phyloP scores from a whole-genome alignment of 2,888 invertebrate species.

The Acleris cristana region DNA sequence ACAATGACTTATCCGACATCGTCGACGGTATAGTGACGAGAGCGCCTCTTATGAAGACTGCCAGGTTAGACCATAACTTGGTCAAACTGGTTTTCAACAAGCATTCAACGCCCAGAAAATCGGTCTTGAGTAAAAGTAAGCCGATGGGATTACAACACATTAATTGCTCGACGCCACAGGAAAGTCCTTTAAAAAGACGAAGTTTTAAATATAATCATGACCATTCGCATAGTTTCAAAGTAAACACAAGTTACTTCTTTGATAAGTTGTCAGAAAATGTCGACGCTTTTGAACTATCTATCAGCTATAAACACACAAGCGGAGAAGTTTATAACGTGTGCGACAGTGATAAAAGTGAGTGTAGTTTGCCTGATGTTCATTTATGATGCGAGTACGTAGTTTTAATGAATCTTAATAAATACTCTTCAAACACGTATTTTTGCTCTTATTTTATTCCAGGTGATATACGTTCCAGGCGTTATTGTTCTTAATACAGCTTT shows the following conservation, averaged over 20 bases:
- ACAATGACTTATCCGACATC: slow-evolving; percentile 67
- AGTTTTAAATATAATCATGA: slow-evolving; percentile 46
- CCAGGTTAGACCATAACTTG: slow-evolving; percentile 64
- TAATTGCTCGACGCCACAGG: slow-evolving; percentile 71
- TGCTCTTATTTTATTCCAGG: slow-evolving; percentile 9
- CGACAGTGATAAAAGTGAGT: slow-evolving; percentile 57
- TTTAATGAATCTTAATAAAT: background rate
- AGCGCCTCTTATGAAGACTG: slow-evolving; percentile 57
- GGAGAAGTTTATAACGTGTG: slow-evolving; percentile 39
- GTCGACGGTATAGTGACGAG: slow-evolving; percentile 68
- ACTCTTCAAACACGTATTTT: background rate
- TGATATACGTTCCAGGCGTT: too few species aligned
- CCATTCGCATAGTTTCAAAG: slow-evolving; percentile 51
- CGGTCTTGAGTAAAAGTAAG: slow-evolving; percentile 49
- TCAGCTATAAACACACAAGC: slow-evolving; percentile 69
- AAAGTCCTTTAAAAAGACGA: slow-evolving; percentile 56
- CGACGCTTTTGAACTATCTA: slow-evolving; percentile 86
- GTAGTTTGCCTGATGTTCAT: slow-evolving; percentile 65
- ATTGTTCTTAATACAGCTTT: too few species aligned
- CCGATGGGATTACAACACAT: slow-evolving; percentile 52
- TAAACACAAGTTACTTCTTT: slow-evolving; percentile 82
- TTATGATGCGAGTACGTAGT: slow-evolving; percentile 44
- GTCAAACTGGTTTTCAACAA: slow-evolving; percentile 67
- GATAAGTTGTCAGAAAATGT: slow-evolving; percentile 71
- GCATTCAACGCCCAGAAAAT: slow-evolving; percentile 59